These are phyloP conservation scores for Cranoglanis bouderius DNA, from an alignment of 2,113 vertebrate genomes.

Conservation along the genomic window DNA sequence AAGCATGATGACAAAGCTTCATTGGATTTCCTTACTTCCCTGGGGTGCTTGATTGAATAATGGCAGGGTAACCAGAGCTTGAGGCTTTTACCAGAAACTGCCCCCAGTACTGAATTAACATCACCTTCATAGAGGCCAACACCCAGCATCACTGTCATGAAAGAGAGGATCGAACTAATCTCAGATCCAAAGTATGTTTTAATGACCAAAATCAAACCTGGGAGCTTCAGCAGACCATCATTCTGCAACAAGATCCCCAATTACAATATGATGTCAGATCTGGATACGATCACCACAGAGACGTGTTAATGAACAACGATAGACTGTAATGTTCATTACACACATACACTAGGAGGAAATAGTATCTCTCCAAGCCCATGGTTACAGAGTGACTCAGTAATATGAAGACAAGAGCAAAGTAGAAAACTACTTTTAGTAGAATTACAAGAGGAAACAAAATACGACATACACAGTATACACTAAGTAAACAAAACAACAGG, in stretches of 20 bases:
- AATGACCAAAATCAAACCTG: neutral
- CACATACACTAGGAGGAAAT: neutral
- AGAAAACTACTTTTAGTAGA: neutral
- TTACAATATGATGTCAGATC: slow-evolving; percentile 13
- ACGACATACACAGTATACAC: neutral
- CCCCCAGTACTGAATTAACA: neutral
- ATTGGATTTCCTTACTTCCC: slow-evolving; percentile 22
- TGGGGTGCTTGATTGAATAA: slow-evolving; percentile 11
- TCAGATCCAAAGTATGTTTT: neutral
- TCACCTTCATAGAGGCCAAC: neutral
- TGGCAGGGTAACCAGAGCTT: slow-evolving; percentile 25
- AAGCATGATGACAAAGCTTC: slow-evolving; percentile 5
- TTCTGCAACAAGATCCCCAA: slow-evolving; percentile 8
- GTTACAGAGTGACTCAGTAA: neutral
- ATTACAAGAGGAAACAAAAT: neutral
- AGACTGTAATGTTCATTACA: slow-evolving; percentile 9
- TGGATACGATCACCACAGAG: neutral
- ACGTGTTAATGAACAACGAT: neutral
- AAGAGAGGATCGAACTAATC: slow-evolving; percentile 4
- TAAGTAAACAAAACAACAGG: neutral
- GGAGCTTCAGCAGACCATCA: neutral
- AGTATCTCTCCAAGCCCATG: neutral
- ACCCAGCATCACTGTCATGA: neutral
- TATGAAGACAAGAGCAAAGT: neutral
- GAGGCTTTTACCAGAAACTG: slow-evolving; percentile 17